A percentile compares a stretch with the other conserved stretches of the same genome.
phyloP scores from a whole-genome alignment of 2,888 invertebrate genomes.

The Agrotis puta region DNA sequence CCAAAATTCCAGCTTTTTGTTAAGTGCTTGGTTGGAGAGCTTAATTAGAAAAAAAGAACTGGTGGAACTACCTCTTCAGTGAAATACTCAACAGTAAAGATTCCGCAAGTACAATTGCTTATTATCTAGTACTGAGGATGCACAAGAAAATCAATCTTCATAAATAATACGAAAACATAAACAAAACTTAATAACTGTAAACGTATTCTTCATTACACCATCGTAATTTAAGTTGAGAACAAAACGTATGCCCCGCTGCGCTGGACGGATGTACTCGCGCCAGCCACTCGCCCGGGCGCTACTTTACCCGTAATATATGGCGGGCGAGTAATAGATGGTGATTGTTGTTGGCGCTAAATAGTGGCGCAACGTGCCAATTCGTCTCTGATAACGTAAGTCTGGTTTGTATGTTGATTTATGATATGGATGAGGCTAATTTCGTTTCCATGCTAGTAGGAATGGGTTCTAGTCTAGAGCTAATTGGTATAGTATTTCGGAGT shows the following conservation, averaged over 20 bases:
- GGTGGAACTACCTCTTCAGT: neutral
- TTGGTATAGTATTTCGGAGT: neutral
- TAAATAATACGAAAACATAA: constrained; percentile 14
- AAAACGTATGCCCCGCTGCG: constrained; percentile 38
- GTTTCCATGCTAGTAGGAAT: neutral
- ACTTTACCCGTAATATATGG: constrained; percentile 59
- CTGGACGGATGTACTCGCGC: constrained; percentile 49
- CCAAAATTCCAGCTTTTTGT: neutral
- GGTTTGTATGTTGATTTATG: constrained; percentile 50
- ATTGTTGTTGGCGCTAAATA: constrained; percentile 62
- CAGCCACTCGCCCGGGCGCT: constrained; percentile 57
- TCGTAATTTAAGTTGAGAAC: constrained; percentile 36
- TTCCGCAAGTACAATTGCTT: neutral
- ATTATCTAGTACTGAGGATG: neutral
- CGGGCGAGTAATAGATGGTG: constrained; percentile 55
- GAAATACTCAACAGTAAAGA: neutral
- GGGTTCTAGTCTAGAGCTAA: neutral
- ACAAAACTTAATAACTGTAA: constrained; percentile 39
- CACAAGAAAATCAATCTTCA: constrained; percentile 3
- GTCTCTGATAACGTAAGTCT: constrained; percentile 50
- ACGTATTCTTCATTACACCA: constrained; percentile 32
- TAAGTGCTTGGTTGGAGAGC: neutral
- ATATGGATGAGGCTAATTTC: constrained; percentile 12
- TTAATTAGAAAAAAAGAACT: no score
- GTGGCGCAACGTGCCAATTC: constrained; percentile 58